These are phyloP conservation scores for Drosophila azteca DNA, from an alignment of 1,140 invertebrate genomes.

Conservation along the genomic window DNA sequence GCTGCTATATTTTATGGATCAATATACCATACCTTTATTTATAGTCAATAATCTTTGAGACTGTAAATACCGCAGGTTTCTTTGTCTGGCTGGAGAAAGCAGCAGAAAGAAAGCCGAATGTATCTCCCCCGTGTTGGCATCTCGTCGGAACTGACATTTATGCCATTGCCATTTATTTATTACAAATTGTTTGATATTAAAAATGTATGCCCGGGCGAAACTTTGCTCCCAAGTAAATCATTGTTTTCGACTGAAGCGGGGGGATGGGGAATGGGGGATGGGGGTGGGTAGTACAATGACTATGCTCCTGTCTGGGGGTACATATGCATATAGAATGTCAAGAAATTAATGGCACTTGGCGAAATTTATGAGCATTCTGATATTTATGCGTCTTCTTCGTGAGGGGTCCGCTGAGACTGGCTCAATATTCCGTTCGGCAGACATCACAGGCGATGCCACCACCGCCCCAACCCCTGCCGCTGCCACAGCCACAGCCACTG, in stretches of 20 bases:
- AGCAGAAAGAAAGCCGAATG: too few relatives aligned
- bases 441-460: neutral
- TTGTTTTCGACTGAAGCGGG: conserved; percentile 42
- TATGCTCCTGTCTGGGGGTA: conserved; percentile 19
- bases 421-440: conserved; percentile 32
- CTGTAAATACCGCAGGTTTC: too few relatives aligned
- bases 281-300: conserved; percentile 5
- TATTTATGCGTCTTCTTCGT: conserved; percentile 55
- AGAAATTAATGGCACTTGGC: conserved; percentile 74
- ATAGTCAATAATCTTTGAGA: too few relatives aligned
- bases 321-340: conserved; percentile 68
- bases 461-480: neutral
- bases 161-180: conserved; percentile 72
- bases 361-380: conserved; percentile 67
- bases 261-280: conserved; percentile 10
- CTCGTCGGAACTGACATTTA: conserved; percentile 66
- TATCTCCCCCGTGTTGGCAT: conserved; percentile 13
- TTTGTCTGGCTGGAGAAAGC: too few relatives aligned
- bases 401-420: conserved; percentile 28
- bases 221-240: conserved; percentile 64
- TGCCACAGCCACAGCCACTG: neutral
- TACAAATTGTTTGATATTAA: conserved; percentile 80
- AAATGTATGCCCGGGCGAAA: conserved; percentile 56
- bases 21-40: neutral
- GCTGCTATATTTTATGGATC: too few relatives aligned